phyloP scores from a whole-genome alignment of 2,797 vertebrate genomes.

The Tamandua tetradactyla region DNA sequence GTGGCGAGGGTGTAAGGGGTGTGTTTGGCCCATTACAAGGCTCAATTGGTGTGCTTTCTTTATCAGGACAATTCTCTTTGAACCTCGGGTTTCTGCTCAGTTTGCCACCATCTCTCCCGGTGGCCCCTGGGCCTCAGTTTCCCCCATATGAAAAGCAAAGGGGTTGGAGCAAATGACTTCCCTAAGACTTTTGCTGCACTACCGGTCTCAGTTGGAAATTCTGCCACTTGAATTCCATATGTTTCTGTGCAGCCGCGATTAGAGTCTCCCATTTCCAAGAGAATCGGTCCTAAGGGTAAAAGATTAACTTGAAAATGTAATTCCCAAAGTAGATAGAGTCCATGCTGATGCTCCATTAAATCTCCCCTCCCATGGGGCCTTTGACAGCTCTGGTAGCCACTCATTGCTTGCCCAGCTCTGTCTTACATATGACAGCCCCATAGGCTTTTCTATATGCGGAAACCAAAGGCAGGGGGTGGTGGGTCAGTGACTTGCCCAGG shows the following conservation, averaged over 20 bases:
- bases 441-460: background rate
- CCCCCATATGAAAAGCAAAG: background rate
- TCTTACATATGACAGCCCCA: background rate
- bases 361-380: background rate
- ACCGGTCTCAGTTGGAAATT: background rate
- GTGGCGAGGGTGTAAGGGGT: too few relatives aligned
- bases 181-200: background rate
- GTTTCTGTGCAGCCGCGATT: rapidly evolving
- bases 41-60: too few relatives aligned
- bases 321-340: background rate
- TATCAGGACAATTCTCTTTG: too few relatives aligned
- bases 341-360: background rate
- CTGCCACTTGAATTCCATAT: background rate
- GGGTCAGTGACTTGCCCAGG: background rate
- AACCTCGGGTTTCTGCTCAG: too few relatives aligned
- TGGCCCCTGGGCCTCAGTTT: too few relatives aligned
- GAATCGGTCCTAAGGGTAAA: too few relatives aligned
- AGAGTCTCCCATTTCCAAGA: background rate
- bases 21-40: too few relatives aligned
- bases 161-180: background rate
- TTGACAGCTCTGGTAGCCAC: background rate
- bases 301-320: background rate
- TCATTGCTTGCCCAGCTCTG: background rate
- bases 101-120: too few relatives aligned
- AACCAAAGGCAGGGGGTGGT: background rate